phyloP scores from a whole-genome alignment of 2,888 invertebrate genomes.

The Ecdyonurus torrentis region DNA sequence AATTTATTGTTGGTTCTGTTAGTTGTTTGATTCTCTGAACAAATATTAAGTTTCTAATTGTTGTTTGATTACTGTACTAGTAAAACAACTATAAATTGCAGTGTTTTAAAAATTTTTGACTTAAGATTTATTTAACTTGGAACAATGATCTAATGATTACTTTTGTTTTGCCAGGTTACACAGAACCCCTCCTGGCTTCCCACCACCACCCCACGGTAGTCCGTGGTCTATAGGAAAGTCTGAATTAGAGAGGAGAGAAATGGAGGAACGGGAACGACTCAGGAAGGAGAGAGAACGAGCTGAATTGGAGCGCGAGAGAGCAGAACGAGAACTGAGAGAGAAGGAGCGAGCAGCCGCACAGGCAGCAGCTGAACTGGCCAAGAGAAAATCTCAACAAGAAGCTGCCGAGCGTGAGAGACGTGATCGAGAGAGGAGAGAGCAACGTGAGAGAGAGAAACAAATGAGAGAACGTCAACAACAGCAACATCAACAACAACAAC shows the following conservation, averaged over 20 bases:
- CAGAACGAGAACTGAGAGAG: constrained; percentile 21
- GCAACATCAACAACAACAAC: constrained; percentile 26
- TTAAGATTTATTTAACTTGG: background rate
- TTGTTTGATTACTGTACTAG: constrained; percentile 18
- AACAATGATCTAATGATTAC: background rate
- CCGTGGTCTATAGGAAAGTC: constrained; percentile 1
- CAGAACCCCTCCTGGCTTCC: constrained; percentile 39
- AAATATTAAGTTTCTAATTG: constrained; percentile 9
- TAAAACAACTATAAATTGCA: background rate
- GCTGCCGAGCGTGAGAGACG: constrained; percentile 40
- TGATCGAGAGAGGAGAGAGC: constrained; percentile 35
- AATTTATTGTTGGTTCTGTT: too few species aligned
- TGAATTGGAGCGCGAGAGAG: constrained; percentile 35
- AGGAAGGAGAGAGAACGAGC: constrained; percentile 34
- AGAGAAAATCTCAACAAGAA: constrained; percentile 30
- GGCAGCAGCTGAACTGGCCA: constrained; percentile 22
- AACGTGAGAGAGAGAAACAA: constrained; percentile 27
- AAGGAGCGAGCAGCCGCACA: constrained; percentile 28
- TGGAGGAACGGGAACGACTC: constrained; percentile 38
- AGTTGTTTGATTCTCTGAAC: too few species aligned
- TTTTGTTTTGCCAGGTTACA: constrained; percentile 33
- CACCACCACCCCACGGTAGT: constrained; percentile 23
- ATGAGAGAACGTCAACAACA: constrained; percentile 37
- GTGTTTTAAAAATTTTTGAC: background rate
- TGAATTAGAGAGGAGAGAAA: background rate